These are phyloP conservation scores for Psilopsiagon aurifrons DNA, from an alignment of 2,113 vertebrate species.

Conservation along the genomic window DNA sequence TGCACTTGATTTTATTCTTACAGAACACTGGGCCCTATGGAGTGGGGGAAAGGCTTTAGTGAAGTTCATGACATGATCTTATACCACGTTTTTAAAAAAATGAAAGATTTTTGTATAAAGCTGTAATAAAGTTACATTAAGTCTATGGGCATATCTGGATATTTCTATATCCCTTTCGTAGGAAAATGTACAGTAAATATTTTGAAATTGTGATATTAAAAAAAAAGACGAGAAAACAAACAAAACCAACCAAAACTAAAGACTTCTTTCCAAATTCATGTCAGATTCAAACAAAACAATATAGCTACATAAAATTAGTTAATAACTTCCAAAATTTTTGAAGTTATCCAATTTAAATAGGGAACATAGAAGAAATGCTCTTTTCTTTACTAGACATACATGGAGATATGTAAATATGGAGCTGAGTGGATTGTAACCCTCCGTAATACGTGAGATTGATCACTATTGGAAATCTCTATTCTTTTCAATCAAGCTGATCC, in stretches of 20 bases:
- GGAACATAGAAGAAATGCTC: neutral
- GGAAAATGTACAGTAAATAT: neutral
- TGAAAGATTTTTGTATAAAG: neutral
- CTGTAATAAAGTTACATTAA: neutral
- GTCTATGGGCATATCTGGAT: neutral
- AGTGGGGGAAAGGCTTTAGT: neutral
- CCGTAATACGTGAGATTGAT: neutral
- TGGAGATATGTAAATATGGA: neutral
- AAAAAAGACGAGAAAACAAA: neutral
- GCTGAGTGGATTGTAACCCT: neutral
- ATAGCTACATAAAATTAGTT: neutral
- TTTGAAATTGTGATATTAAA: neutral
- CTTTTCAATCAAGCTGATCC: neutral
- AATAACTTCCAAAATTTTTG: neutral
- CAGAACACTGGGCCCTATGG: accelerated
- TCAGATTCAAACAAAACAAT: neutral
- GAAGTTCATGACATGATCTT: neutral
- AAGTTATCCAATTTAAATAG: neutral
- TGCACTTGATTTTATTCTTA: neutral
- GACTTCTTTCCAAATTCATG: neutral
- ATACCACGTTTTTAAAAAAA: neutral
- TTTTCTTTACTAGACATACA: neutral
- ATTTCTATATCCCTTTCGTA: neutral
- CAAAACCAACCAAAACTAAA: neutral
- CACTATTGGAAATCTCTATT: neutral